These are phyloP conservation scores for Dolichoris vasculosae DNA, from an alignment of 1,140 invertebrate genomes.

Conservation along the genomic window DNA sequence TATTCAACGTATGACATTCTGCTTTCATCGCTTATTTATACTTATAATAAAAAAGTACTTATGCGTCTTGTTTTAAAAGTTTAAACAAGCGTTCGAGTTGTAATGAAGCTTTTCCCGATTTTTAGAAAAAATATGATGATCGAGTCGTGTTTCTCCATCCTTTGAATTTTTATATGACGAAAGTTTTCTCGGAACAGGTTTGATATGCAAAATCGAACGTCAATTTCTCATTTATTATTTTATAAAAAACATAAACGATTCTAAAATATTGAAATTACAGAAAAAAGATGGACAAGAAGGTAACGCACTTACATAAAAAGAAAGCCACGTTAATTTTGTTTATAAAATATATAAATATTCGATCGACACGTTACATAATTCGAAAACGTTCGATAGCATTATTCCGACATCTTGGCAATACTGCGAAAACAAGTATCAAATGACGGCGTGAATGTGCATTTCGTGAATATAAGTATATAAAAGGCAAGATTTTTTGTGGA, in stretches of 20 bases:
- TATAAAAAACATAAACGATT: not conserved
- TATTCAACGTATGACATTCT: no score
- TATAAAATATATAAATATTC: not conserved
- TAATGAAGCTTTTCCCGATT: no score
- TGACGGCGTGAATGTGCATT: not conserved
- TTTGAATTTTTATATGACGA: not conserved
- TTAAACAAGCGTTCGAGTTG: no score
- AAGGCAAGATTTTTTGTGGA: not conserved
- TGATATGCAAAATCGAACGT: not conserved
- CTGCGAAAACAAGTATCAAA: not conserved
- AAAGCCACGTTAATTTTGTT: not conserved
- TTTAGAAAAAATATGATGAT: not conserved
- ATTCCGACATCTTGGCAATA: not conserved
- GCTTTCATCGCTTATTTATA: no score
- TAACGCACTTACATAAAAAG: not conserved
- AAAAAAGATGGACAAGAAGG: not conserved
- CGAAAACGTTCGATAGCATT: not conserved
- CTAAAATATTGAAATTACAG: not conserved
- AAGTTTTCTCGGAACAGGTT: conserved; percentile 7
- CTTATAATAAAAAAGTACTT: no score
- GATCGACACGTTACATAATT: not conserved
- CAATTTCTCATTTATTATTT: conserved; percentile 13
- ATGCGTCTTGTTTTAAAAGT: no score
- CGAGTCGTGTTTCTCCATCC: not conserved
- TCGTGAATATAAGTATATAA: conserved; percentile 4